These are phyloP conservation scores for Semicossyphus pulcher DNA, from an alignment of 2,113 vertebrate species.

Conservation along the genomic window DNA sequence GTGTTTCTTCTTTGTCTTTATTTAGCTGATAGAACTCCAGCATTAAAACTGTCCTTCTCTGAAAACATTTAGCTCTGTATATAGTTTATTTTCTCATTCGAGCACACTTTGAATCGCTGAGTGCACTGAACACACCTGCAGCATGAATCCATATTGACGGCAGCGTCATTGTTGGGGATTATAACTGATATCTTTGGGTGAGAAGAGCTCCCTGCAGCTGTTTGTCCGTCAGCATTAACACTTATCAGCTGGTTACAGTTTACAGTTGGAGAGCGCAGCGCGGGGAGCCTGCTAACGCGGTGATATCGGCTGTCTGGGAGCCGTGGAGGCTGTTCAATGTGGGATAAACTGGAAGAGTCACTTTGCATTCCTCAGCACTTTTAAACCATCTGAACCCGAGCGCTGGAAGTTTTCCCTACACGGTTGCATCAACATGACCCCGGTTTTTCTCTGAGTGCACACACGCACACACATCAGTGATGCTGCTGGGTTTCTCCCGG, in stretches of 20 bases:
- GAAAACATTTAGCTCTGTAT: too few species aligned
- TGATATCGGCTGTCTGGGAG: not conserved
- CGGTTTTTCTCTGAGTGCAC: not conserved
- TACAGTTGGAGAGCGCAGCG: not conserved
- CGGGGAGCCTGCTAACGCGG: not conserved
- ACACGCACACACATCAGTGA: not conserved
- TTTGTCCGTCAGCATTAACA: slow-evolving; percentile 2
- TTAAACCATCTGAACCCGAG: not conserved
- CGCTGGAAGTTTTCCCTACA: too few species aligned
- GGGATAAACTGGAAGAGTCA: not conserved
- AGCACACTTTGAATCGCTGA: too few species aligned
- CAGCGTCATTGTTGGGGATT: not conserved
- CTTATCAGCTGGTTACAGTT: not conserved
- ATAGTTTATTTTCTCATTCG: too few species aligned
- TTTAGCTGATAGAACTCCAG: too few species aligned
- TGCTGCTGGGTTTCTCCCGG: not conserved
- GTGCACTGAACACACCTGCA: not conserved
- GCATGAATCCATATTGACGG: not conserved
- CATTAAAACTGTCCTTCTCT: too few species aligned
- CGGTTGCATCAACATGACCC: not conserved
- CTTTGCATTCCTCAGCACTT: slow-evolving; percentile 19
- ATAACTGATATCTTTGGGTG: not conserved
- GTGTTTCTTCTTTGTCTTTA: too few species aligned
- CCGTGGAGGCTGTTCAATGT: not conserved
- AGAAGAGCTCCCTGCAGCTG: not conserved